A percentile compares a stretch with the other conserved stretches of the same genome.
Evolutionary conservation across 2,797 vertebrate genomes (phyloP).

Genomic region (Tauraco hartlaubi): DNA sequence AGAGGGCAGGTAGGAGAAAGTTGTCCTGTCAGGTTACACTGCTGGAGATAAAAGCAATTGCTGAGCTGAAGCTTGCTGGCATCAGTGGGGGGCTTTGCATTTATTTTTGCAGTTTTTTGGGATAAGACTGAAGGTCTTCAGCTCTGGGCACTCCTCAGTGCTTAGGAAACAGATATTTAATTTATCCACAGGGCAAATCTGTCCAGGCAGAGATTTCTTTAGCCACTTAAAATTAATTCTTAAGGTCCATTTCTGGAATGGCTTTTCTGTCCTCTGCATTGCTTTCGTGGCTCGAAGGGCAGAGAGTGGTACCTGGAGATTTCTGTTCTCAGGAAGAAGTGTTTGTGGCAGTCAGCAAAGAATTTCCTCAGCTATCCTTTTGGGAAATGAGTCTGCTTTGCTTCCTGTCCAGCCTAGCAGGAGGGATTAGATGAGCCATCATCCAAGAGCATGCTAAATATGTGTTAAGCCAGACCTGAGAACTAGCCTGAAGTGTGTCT

Average conservation of each 20-base stretch:
- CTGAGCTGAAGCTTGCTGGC: not conserved
- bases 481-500: not conserved
- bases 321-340: not conserved
- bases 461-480: not conserved
- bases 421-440: not conserved
- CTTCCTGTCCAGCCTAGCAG: not conserved
- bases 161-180: not conserved
- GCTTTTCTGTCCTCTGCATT: not conserved
- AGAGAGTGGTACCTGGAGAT: not conserved
- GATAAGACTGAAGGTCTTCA: not conserved
- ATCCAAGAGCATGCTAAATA: rapidly evolving
- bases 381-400: not conserved
- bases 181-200: not conserved
- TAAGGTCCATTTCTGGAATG: not conserved
- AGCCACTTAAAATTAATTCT: not conserved
- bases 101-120: not conserved
- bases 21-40: not conserved
- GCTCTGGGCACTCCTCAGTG: not conserved
- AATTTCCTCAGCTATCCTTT: not conserved
- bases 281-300: not conserved
- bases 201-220: not conserved
- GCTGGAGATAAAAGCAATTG: not conserved
- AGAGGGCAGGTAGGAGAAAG: not conserved
- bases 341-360: not conserved
- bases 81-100: not conserved